Conservation (phyloP, 2,888 invertebrate genomes). For the Morinoia aosen region DNA sequence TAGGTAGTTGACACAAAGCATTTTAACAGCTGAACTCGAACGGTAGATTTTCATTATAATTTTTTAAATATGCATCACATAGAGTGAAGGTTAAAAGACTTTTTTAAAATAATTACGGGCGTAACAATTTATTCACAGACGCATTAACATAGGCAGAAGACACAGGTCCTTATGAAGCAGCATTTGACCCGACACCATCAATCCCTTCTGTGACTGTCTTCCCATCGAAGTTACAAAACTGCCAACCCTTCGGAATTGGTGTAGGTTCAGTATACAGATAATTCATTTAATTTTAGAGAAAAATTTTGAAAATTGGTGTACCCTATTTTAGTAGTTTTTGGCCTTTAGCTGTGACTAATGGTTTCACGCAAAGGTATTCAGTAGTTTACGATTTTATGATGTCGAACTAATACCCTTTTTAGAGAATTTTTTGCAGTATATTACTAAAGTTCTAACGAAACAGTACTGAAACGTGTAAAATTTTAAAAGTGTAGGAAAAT, state of each 20-base stretch:
- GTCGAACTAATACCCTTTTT: not conserved
- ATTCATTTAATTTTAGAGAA: not conserved
- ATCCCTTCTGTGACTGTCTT: constrained; percentile 23
- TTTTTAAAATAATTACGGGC: not conserved
- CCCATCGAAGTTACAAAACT: not conserved
- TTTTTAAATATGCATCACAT: not conserved
- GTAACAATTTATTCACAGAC: constrained; percentile 1
- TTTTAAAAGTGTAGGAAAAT: not conserved
- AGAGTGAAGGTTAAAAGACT: not conserved
- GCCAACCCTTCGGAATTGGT: not conserved
- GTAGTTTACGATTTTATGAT: no score
- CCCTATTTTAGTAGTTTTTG: no score
- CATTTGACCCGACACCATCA: constrained; percentile 25
- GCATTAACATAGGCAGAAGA: not conserved
- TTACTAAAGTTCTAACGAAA: not conserved
- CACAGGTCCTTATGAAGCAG: not conserved
- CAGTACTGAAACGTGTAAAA: not conserved
- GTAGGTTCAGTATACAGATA: not conserved
- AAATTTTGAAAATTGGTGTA: not conserved
- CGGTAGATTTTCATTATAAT: not conserved
- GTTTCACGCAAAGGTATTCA: no score
- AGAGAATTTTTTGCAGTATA: not conserved
- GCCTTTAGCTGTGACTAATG: no score
- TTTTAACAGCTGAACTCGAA: not conserved
- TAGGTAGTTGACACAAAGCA: not conserved